phyloP scores from a whole-genome alignment of 1,140 invertebrate genomes.

The Trialeurodes vaporariorum region DNA sequence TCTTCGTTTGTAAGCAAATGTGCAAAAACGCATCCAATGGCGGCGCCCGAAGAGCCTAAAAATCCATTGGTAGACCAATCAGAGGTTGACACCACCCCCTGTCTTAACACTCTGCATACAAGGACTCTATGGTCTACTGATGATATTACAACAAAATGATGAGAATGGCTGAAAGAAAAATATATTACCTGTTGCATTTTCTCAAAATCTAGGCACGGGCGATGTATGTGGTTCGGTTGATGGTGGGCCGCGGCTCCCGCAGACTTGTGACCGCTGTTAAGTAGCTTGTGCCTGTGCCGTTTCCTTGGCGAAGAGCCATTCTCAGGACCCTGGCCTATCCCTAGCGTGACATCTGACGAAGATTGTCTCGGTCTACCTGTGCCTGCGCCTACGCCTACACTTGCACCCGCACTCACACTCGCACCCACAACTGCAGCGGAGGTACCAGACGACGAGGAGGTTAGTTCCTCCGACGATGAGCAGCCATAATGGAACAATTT shows the following conservation, averaged over 20 bases:
- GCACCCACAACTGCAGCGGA: constrained; percentile 28
- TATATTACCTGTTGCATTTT: constrained; percentile 92
- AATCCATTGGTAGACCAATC: no score
- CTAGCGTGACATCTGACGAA: constrained; percentile 15
- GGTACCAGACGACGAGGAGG: constrained; percentile 18
- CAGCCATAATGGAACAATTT: constrained; percentile 57
- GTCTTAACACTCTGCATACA: no score
- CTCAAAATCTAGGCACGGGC: constrained; percentile 87
- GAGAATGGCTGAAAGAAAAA: no score
- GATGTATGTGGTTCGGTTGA: constrained; percentile 50
- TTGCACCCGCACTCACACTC: constrained; percentile 21
- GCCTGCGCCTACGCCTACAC: constrained; percentile 23
- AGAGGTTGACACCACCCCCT: no score
- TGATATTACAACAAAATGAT: no score
- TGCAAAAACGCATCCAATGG: no score
- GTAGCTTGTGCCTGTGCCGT: constrained; percentile 46
- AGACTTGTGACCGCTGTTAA: constrained; percentile 21
- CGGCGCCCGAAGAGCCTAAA: no score
- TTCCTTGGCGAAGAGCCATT: constrained; percentile 38
- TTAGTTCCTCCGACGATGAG: constrained; percentile 36
- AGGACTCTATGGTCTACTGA: no score
- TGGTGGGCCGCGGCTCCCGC: constrained; percentile 33
- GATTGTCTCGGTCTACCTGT: constrained; percentile 22
- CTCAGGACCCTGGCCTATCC: constrained; percentile 27
- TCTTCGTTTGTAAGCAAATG: no score